Percentiles rank a stretch among this genome's conserved stretches.
These are phyloP conservation scores for Pelosia muscerda DNA, from an alignment of 2,888 invertebrate genomes.

Conservation along the genomic window DNA sequence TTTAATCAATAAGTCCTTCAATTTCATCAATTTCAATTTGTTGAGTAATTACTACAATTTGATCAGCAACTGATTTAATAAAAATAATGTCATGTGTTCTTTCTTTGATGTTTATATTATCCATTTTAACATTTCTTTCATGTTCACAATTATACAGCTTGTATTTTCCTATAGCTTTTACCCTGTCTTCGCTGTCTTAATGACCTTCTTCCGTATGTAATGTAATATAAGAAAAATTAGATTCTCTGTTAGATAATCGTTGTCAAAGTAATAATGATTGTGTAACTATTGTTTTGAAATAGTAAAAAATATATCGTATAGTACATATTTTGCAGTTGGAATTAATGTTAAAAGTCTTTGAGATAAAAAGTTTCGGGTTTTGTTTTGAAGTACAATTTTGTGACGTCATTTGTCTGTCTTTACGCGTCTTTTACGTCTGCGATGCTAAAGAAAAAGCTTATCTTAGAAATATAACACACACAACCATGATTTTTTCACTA, in stretches of 20 bases:
- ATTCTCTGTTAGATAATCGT: conserved; percentile 73
- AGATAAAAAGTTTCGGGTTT: conserved; percentile 61
- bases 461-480: conserved; percentile 34
- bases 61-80: background rate
- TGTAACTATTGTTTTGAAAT: conserved; percentile 68
- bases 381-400: conserved; percentile 50
- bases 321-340: conserved; percentile 64
- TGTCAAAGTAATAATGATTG: conserved; percentile 68
- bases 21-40: background rate
- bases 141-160: conserved; percentile 37
- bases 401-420: conserved; percentile 36
- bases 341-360: conserved; percentile 67
- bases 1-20: no score
- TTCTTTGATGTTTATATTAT: background rate
- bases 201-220: conserved; percentile 49
- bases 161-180: conserved; percentile 37
- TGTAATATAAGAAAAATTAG: conserved; percentile 63
- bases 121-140: conserved; percentile 27
- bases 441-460: conserved; percentile 34
- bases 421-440: conserved; percentile 29
- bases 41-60: background rate
- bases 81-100: background rate
- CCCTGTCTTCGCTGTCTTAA: conserved; percentile 47
- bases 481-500: conserved; percentile 44
- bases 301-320: conserved; percentile 57